Evolutionary conservation across 2,888 invertebrate genomes (phyloP).

Genomic region (Epistrophe grossulariae): DNA sequence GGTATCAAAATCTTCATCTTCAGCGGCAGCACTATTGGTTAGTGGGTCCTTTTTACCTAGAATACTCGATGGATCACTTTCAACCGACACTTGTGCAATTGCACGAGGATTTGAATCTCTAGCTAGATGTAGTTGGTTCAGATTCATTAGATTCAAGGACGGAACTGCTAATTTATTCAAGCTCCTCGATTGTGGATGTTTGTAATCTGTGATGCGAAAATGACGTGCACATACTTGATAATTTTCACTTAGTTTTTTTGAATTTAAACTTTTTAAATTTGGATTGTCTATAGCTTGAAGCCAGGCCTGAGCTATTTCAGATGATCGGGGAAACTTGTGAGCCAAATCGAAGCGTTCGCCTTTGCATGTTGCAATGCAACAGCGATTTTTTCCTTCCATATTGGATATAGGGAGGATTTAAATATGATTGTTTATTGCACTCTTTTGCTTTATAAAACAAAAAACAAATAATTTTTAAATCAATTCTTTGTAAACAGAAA

Average conservation of each 20-base stretch:
- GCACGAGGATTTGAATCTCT: constrained; percentile 3
- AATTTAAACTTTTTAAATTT: constrained; percentile 51
- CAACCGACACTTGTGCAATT: neutral
- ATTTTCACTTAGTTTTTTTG: constrained; percentile 64
- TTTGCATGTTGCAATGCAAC: constrained; percentile 77
- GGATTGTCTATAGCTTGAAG: constrained; percentile 67
- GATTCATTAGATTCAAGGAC: constrained; percentile 76
- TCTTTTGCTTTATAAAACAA: no score
- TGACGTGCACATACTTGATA: constrained; percentile 78
- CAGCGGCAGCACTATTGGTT: neutral
- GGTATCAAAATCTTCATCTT: neutral
- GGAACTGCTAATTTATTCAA: constrained; percentile 78
- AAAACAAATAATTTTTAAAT: no score
- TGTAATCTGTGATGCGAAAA: constrained; percentile 78
- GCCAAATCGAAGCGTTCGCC: constrained; percentile 77
- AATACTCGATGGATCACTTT: neutral
- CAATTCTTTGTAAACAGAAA: no score
- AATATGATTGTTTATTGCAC: no score
- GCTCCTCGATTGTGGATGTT: constrained; percentile 77
- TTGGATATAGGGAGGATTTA: neutral
- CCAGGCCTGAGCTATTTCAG: constrained; percentile 74
- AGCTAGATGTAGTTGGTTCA: constrained; percentile 69
- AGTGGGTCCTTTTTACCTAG: neutral
- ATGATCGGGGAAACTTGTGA: constrained; percentile 78
- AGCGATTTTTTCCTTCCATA: constrained; percentile 47